Conservation (phyloP, 2,113 vertebrate genomes). For the Eonycteris spelaea region DNA sequence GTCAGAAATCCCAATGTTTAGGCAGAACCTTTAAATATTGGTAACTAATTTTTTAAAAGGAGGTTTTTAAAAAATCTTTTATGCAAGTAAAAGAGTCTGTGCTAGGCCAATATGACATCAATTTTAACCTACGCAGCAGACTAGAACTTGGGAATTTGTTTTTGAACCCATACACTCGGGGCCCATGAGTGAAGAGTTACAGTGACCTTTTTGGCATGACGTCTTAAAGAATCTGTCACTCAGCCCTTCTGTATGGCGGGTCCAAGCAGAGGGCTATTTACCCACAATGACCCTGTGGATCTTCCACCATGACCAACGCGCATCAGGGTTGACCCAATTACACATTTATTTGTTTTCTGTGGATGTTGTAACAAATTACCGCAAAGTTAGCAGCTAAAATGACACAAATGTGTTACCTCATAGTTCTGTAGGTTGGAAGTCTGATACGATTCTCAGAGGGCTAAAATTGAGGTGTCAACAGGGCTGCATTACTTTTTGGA, state of each 20-base stretch:
- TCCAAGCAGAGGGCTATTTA: not conserved
- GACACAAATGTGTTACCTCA: not conserved
- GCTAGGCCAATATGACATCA: not conserved
- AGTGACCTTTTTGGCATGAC: not conserved
- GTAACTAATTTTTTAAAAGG: not conserved
- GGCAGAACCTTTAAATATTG: not conserved
- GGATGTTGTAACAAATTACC: not conserved
- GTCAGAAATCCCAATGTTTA: not conserved
- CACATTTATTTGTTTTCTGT: not conserved
- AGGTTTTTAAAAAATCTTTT: not conserved
- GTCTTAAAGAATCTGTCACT: not conserved
- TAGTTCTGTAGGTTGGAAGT: not conserved
- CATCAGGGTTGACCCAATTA: not conserved
- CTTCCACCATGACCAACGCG: too few relatives aligned
- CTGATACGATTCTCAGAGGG: fast-evolving
- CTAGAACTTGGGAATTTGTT: not conserved
- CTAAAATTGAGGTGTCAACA: not conserved
- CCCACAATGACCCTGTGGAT: fast-evolving
- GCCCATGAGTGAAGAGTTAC: not conserved
- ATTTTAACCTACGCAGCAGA: not conserved
- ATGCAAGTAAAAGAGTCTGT: not conserved
- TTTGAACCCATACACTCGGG: not conserved
- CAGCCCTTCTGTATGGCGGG: not conserved
- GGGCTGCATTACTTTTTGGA: not conserved
- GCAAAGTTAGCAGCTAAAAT: not conserved